Base-by-base conservation (phyloP, 2,888 invertebrate genomes). In the Sinelater perroti region DNA sequence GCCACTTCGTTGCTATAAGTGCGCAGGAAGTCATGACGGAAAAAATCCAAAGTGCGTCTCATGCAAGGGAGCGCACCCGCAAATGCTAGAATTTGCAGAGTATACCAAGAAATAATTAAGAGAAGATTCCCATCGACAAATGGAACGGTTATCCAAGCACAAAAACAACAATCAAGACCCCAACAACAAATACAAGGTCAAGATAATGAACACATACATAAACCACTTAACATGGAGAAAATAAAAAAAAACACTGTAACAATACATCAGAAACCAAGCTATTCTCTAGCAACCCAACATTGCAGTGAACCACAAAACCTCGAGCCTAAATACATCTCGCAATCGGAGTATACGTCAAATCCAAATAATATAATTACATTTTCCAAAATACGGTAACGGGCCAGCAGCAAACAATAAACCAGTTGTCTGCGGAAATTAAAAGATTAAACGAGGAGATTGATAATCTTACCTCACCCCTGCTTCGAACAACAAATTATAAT, bases 361-460 rank as follows among this genome's bases (percentile, higher is more conserved):
- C 28, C 28, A 26, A 26, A n/a, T n/a, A n/a, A n/a, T n/a, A n/a
- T n/a, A n/a, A n/a, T n/a, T n/a, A n/a, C n/a, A n/a, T n/a, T n/a
- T 10, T 26, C 10, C 28, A 26, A 26, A 26, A 26, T 10, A 26
- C 28, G 2, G 28, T 26, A 26, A 26, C 28, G 10, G 10, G 10
- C 10, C 28, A 26, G 10, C 28, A 26, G 10, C 28, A 26, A 10
- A 26, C 28, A 26, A 26, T 26, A 8, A 26, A 4, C 5, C 28
- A 26, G 5, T 2, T 26, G 10, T 26, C 28, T 26, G 28, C 28
- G 10, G 28, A 26, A 26, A 10, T 26, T n/a, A 2, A 5, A 26
- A 26, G 28, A 26, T 10, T 26, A 26, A 26, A 26, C 28, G 28
- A 31, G 5, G 14, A 31, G 31, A 31, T 31, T 31, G 31, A 31